Base-by-base conservation (phyloP, 30 jellyfish, hydroid and myxozoan genomes). In the Chrysaora quinquecirrha region DNA sequence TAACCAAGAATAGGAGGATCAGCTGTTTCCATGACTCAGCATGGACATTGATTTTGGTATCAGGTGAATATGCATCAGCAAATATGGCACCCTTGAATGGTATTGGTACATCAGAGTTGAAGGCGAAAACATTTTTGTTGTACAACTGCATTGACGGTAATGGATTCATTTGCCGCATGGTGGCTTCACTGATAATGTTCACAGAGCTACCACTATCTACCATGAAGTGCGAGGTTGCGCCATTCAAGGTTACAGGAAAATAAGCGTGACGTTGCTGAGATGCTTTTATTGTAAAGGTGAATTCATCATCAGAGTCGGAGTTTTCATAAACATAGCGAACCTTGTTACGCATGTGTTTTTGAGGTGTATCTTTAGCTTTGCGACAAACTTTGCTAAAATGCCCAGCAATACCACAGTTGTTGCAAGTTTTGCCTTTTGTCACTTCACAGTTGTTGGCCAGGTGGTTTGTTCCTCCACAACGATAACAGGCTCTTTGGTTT, bases 201-300 rank as follows among this genome's bases (percentile, higher is more conserved):
- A 76, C 63, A 49, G n/a, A 23, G 82, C 88, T 76, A 1, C 88
- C 88, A 76, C 88, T 76, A n/a, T n/a, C n/a, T n/a, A n/a, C n/a
- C n/a, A n/a, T n/a, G n/a, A n/a, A n/a, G n/a, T n/a, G n/a, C n/a
- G n/a, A n/a, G n/a, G n/a, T n/a, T n/a, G n/a, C n/a, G n/a, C n/a
- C n/a, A n/a, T n/a, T n/a, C n/a, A n/a, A n/a, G n/a, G n/a, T n/a
- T n/a, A n/a, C n/a, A n/a, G n/a, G n/a, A n/a, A n/a, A n/a, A n/a
- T n/a, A 27, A 24, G 12, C 34, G 1, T 7, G 9, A n/a, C 64
- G 4, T 3, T 30, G 83, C 20, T 29, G 24, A 1, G 68, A 6
- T 6, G 25, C 64, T 24, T 30, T 20, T 20, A 76, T 3, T 49
- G 88, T 83, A 23, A 58, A 76, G 3, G 24, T 10, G 33, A 49